Percentiles rank a stretch among this genome's conserved stretches.
Conservation (phyloP, 2,113 vertebrate species). For the Tringa solitaria region DNA sequence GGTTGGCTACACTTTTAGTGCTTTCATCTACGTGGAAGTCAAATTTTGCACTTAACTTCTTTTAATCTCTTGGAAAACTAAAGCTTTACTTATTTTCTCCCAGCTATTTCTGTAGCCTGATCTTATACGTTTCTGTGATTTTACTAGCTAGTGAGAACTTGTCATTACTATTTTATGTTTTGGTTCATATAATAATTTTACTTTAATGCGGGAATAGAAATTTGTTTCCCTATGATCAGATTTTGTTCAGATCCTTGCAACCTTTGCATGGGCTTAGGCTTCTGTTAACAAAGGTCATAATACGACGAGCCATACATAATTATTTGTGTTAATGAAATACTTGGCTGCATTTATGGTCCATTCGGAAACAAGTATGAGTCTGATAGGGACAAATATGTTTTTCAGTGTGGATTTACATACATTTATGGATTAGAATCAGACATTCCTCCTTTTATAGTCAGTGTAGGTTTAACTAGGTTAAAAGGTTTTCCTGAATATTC, state of each 20-base stretch:
- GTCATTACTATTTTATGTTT: background rate
- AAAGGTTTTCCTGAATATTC: conserved; percentile 65
- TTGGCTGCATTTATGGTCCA: conserved; percentile 49
- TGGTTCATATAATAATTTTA: background rate
- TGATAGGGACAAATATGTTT: conserved; percentile 66
- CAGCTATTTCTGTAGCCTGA: background rate
- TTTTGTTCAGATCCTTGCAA: conserved; percentile 17
- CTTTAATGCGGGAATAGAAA: background rate
- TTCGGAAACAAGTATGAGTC: conserved; percentile 55
- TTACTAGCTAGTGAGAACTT: background rate
- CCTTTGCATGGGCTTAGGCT: background rate
- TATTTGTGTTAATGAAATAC: conserved; percentile 63
- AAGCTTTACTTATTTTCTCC: background rate
- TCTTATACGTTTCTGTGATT: background rate
- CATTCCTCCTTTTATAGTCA: conserved; percentile 56
- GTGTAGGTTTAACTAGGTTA: conserved; percentile 52
- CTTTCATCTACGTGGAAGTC: conserved; percentile 48
- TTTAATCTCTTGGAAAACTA: conserved; percentile 18
- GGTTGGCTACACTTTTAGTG: background rate
- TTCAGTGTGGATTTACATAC: conserved; percentile 67
- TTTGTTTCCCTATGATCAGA: background rate
- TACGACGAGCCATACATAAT: conserved; percentile 51
- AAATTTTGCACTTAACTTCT: conserved; percentile 37
- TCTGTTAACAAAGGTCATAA: conserved; percentile 32
- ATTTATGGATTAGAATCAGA: conserved; percentile 64